phyloP scores from a whole-genome alignment of 1,140 invertebrate genomes.

The Nylanderia fulva region DNA sequence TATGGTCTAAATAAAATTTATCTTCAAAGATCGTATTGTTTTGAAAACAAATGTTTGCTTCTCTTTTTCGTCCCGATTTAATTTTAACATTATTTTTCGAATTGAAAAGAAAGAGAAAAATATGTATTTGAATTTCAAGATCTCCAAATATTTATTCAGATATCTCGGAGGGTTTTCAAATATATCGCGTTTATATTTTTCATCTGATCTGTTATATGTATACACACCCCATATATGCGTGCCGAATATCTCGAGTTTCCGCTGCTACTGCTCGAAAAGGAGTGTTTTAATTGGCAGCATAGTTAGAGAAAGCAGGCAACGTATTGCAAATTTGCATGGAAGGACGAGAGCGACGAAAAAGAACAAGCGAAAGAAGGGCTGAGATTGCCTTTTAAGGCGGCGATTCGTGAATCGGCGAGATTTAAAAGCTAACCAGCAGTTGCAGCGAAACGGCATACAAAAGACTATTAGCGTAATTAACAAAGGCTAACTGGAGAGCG shows the following conservation, averaged over 20 bases:
- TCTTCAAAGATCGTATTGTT: too few relatives aligned
- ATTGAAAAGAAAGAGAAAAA: neutral
- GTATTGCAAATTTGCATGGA: conserved; percentile 71
- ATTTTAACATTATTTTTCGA: neutral
- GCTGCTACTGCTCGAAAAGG: conserved; percentile 77
- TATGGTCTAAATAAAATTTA: conserved; percentile 4
- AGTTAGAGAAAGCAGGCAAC: conserved; percentile 55
- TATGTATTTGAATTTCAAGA: neutral
- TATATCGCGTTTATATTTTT: neutral
- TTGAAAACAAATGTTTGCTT: neutral
- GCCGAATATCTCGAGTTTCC: conserved; percentile 28
- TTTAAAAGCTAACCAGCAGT: conserved; percentile 60
- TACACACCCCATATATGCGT: too few relatives aligned
- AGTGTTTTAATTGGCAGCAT: conserved; percentile 83
- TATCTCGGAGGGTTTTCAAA: neutral
- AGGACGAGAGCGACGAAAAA: neutral
- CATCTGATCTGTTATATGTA: conserved; percentile 4
- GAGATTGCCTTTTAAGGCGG: conserved; percentile 67
- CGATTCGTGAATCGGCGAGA: conserved; percentile 53
- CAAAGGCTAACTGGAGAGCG: neutral
- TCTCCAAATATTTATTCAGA: conserved; percentile 13
- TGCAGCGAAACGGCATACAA: conserved; percentile 9
- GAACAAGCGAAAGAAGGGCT: neutral
- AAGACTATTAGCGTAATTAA: conserved; percentile 67
- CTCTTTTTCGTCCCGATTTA: neutral